phyloP scores from a whole-genome alignment of 2,888 invertebrate genomes.

The Esperia sulphurella region DNA sequence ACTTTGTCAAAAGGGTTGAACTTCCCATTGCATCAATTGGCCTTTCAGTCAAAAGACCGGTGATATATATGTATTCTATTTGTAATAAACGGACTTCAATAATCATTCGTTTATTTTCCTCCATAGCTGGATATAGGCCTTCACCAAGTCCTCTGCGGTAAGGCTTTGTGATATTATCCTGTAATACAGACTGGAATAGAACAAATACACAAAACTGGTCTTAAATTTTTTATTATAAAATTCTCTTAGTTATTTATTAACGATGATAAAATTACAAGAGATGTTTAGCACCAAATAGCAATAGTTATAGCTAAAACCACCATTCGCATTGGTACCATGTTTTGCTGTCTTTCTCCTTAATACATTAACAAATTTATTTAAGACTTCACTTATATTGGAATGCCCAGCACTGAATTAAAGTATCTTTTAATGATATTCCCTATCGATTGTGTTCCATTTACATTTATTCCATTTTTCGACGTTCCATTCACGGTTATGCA shows the following conservation, averaged over 20 bases:
- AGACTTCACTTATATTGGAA: conserved; percentile 39
- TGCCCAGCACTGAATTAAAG: conserved; percentile 14
- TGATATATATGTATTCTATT: no score
- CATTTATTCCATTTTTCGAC: conserved; percentile 13
- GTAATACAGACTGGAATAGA: no score
- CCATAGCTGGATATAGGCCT: no score
- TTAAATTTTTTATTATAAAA: conserved; percentile 59
- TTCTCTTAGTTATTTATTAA: conserved; percentile 57
- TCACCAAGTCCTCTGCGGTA: no score
- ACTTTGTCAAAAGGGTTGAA: no score
- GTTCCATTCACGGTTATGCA: conserved; percentile 16
- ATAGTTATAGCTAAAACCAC: conserved; percentile 29
- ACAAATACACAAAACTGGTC: background rate
- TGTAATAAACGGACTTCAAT: no score
- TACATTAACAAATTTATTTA: conserved; percentile 39
- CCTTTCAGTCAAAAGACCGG: no score
- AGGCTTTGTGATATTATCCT: no score
- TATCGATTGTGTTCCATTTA: background rate
- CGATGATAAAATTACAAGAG: conserved; percentile 47
- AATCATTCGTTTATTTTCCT: no score
- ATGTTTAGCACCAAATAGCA: conserved; percentile 40
- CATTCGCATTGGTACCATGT: conserved; percentile 32
- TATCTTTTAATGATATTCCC: conserved; percentile 1
- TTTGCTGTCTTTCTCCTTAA: conserved; percentile 56
- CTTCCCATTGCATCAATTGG: no score